A percentile compares a stretch with the other conserved stretches of the same genome.
Evolutionary conservation across 2,888 invertebrate genomes (phyloP).

Genomic region (Falcaria lacertinaria): DNA sequence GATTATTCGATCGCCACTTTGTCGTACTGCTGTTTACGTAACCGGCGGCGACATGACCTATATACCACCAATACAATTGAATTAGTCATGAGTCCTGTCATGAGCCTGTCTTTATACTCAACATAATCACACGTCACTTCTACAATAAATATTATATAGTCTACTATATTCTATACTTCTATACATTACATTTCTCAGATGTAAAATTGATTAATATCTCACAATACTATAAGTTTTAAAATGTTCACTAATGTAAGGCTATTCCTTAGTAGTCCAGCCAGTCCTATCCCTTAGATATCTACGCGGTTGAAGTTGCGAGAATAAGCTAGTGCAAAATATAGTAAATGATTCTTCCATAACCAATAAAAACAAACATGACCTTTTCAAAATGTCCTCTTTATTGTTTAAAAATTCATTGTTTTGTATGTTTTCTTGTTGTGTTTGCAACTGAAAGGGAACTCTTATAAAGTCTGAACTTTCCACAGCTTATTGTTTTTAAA

Average conservation of each 20-base stretch:
- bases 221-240: no score
- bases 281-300: no score
- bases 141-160: conserved; percentile 10
- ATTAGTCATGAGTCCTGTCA: conserved; percentile 56
- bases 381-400: not conserved
- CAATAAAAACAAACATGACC: not conserved
- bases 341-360: no score
- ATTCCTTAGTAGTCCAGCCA: no score
- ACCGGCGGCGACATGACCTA: conserved; percentile 56
- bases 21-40: conserved; percentile 48
- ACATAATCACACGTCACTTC: conserved; percentile 16
- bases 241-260: no score
- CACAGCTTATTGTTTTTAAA: no score
- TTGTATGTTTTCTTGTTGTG: not conserved
- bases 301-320: no score
- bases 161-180: no score
- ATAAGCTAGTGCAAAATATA: no score
- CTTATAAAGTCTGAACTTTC: no score
- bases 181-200: no score
- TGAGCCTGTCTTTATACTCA: conserved; percentile 35
- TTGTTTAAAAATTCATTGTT: not conserved
- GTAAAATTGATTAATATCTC: no score
- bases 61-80: conserved; percentile 60
- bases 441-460: not conserved
- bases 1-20: conserved; percentile 38